Conservation (phyloP, 2,888 invertebrate species). For the Uloborus plumipes region DNA sequence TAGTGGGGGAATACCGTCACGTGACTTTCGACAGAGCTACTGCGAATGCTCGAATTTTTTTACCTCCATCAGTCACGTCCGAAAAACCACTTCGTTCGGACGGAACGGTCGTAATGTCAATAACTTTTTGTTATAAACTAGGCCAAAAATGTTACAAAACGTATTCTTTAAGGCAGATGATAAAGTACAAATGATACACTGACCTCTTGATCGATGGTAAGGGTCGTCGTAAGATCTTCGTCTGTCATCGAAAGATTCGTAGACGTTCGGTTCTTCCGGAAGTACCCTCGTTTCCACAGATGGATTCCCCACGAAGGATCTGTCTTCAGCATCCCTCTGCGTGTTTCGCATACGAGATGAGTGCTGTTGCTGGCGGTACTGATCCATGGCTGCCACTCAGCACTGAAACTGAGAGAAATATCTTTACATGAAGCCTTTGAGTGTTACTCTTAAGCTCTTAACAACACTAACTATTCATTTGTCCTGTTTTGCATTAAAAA, state of each 20-base stretch:
- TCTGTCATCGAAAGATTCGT: constrained; percentile 52
- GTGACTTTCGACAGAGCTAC: too few species aligned
- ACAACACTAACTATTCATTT: too few species aligned
- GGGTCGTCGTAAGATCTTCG: constrained; percentile 53
- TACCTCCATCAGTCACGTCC: too few species aligned
- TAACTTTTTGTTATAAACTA: too few species aligned
- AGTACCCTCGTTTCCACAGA: constrained; percentile 28
- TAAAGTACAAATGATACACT: neutral
- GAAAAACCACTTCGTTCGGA: too few species aligned
- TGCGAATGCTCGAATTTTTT: too few species aligned
- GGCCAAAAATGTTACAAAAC: too few species aligned
- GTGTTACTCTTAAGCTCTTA: neutral
- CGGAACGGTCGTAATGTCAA: too few species aligned
- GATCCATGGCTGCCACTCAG: constrained; percentile 28
- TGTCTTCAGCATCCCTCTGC: constrained; percentile 39
- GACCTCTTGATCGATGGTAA: constrained; percentile 50
- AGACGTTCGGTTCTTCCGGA: constrained; percentile 40
- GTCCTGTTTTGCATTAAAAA: neutral
- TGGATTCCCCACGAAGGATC: constrained; percentile 18
- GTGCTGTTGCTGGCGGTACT: constrained; percentile 37
- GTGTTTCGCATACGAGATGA: constrained; percentile 34
- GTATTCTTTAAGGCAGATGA: too few species aligned
- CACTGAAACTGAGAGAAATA: constrained; percentile 11
- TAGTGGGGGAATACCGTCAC: too few species aligned
- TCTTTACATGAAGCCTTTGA: neutral